Evolutionary conservation across 2,888 invertebrate genomes (phyloP), one percentile per base, ranked within the genome.

Genomic region (Falcaria lacertinaria): DNA sequence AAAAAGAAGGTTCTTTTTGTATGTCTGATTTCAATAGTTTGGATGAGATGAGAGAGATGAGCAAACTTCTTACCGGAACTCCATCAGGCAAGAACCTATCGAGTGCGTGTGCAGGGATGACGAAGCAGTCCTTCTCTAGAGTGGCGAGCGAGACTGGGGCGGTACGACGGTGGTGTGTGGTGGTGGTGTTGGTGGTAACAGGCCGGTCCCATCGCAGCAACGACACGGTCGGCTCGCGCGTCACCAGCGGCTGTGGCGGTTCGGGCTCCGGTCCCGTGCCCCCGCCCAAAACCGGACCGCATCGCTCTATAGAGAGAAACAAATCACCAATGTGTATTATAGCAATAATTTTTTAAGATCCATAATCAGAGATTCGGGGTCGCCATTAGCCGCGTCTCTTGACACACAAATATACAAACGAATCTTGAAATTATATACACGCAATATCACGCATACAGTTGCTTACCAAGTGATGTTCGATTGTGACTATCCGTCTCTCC

Each of bases 51-150:
- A 28, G 2, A 2, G 32, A 33, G n/a, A n/a, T n/a, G n/a, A n/a
- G n/a, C n/a, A n/a, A n/a, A 15, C 2, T 39, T 70, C 78, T 66
- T 60, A 97, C 96, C 81, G 96, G 96, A 52, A 97, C 95, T 66
- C 97, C 97, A 56, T 95, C 96, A 52, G 97, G 97, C 65, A 97
- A 91, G 86, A 97, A 97, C 61, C 96, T 91, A 76, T 95, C 94
- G 63, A 97, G 91, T 74, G 95, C 95, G 64, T 96, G 96, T 39
- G 96, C 94, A 5, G 97, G 97, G 79, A 97, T 97, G 76, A 97
- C 97, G 87, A 97, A 97, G 84, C 97, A 97, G 89, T 97, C 97
- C 67, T 95, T 92, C 83, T 96, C 96, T 65, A 96, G 90, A 39
- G 94, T 95, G 39, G 96, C 94, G 63, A 97, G 89, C 3, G 95